A percentile compares a stretch with the other conserved stretches of the same genome.
Conservation (phyloP, 1,140 invertebrate species). For the Euborellia annulipes region DNA sequence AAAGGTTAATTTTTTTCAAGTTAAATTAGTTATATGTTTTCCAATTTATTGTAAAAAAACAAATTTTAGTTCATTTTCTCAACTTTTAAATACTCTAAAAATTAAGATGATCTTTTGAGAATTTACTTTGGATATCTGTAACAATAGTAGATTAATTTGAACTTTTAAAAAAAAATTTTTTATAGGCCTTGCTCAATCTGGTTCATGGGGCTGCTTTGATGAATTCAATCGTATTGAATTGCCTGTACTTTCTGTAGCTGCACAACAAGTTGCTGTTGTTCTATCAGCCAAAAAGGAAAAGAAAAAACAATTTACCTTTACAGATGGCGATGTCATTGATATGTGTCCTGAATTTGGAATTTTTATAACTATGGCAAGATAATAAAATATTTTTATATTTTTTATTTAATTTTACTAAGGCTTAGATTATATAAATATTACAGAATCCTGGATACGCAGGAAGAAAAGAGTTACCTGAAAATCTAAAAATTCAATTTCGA, state of each 20-base stretch:
- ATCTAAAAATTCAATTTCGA: slow-evolving; percentile 93
- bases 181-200: slow-evolving; percentile 77
- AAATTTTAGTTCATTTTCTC: no score
- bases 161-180: slow-evolving; percentile 7
- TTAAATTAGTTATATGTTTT: background rate
- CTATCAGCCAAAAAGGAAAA: slow-evolving; percentile 83
- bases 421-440: no score
- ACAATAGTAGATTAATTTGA: no score
- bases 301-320: slow-evolving; percentile 76
- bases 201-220: slow-evolving; percentile 93
- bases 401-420: no score
- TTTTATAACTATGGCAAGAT: slow-evolving; percentile 85
- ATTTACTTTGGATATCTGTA: no score
- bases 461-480: slow-evolving; percentile 88
- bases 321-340: slow-evolving; percentile 83
- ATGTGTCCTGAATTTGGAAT: slow-evolving; percentile 94
- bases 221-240: slow-evolving; percentile 94
- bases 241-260: slow-evolving; percentile 88
- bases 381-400: background rate
- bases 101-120: no score
- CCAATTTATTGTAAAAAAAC: background rate
- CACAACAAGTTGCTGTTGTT: slow-evolving; percentile 88
- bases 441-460: slow-evolving; percentile 95
- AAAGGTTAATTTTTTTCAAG: slow-evolving; percentile 41
- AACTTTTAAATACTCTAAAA: no score